Base-by-base conservation (phyloP, 1,140 invertebrate species). In the Ostrea denselamellosa region DNA sequence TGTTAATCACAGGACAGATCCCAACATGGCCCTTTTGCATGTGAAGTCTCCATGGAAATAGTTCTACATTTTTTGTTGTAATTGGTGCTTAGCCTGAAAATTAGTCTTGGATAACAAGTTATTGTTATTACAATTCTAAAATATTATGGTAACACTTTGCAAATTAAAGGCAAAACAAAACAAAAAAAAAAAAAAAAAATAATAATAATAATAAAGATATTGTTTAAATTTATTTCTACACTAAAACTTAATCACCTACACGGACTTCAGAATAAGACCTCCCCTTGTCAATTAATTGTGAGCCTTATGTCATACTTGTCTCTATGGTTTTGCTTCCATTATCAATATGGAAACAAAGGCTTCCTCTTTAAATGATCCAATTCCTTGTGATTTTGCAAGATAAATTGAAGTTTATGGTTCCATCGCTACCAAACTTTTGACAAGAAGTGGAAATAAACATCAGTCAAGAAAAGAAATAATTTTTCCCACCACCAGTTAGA, bases 401-500 rank as follows among this genome's bases (percentile, higher is more conserved):
- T 71, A 71, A 71, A 71, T 34, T 10, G 68, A 71, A 25, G 68
- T 71, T 71, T 71, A 71, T 71, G 68, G 68, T 25, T 28, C 22
- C 22, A 71, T 25, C n/a, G 22, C 68, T 8, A 71, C 68, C 28
- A 34, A 34, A 71, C 22, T 71, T 71, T 71, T 25, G 68, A 71
- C 68, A 71, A 8, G 68, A 12, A 71, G 68, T 71, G 68, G 68
- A 71, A 71, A 71, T 71, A 71, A 71, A 71, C 28, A 25, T 71
- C 68, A 71, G 68, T 71, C 68, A 71, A 28, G 22, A 71, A 12
- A 71, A 71, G 68, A 71, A 44, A 44, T 44, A 44, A 44, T 44
- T 71, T 71, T 25, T 71, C 25, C 68, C 68, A 71, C 68, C 68
- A 71, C n/a, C 68, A 71, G 28, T 71, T 71, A 71, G 68, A 34